phyloP scores from a whole-genome alignment of 2,797 vertebrate genomes.

The Phataginus tricuspis region DNA sequence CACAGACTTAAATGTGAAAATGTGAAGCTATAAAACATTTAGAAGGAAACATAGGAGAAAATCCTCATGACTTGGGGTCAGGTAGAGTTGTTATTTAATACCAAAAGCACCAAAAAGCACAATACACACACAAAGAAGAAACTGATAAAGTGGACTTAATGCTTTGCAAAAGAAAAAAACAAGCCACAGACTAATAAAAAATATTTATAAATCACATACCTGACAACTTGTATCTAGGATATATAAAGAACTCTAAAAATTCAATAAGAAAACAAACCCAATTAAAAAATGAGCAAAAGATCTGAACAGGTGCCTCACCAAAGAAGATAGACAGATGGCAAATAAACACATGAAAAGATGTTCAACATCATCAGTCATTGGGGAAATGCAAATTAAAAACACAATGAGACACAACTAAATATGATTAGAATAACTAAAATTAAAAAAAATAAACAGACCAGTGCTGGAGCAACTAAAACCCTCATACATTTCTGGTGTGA shows the following conservation, averaged over 20 bases:
- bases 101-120: neutral
- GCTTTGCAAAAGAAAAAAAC: neutral
- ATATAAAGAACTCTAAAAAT: conserved; percentile 19
- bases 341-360: conserved; percentile 18
- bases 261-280: neutral
- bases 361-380: neutral
- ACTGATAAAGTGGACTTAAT: neutral
- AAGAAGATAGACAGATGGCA: conserved; percentile 24
- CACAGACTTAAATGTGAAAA: neutral
- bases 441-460: neutral
- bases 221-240: neutral
- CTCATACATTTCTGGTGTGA: neutral
- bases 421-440: neutral
- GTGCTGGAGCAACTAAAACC: neutral
- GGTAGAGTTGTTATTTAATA: neutral
- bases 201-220: neutral
- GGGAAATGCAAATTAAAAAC: neutral
- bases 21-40: neutral
- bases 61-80: neutral
- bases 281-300: neutral
- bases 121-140: conserved; percentile 10
- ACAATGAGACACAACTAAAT: neutral
- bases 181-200: neutral
- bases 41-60: neutral
- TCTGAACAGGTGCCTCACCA: neutral